Evolutionary conservation across 2,113 vertebrate genomes (phyloP).

Genomic region (Heptranchias perlo): DNA sequence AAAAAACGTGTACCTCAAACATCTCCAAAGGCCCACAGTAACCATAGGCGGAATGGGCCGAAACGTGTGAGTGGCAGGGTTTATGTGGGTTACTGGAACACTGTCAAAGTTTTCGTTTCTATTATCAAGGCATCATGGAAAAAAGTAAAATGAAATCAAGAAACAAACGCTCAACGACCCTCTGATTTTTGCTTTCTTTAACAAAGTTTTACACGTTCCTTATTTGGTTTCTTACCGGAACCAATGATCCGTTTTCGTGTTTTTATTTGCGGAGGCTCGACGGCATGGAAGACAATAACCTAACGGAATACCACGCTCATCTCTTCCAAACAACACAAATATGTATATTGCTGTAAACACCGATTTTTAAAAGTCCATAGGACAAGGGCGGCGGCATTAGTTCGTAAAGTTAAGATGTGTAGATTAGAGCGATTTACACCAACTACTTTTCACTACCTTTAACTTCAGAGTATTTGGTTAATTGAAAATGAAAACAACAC

Average conservation of each 20-base stretch:
- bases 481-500: slow-evolving; percentile 38
- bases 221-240: not conserved
- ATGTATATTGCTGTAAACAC: not conserved
- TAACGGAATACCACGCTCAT: not conserved
- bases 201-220: not conserved
- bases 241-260: not conserved
- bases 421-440: not conserved
- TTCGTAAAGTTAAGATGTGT: not conserved
- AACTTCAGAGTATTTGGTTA: slow-evolving; percentile 3
- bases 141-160: not conserved
- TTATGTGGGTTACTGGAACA: not conserved
- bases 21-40: not conserved
- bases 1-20: too few species aligned
- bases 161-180: not conserved
- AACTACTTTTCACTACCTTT: not conserved
- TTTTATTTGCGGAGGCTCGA: too few species aligned
- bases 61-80: not conserved
- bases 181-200: not conserved
- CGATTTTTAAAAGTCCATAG: not conserved
- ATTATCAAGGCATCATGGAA: not conserved
- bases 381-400: not conserved
- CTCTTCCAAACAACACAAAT: not conserved
- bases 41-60: not conserved
- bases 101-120: not conserved
- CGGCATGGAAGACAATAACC: not conserved